A percentile compares a stretch with the other conserved stretches of the same genome.
These are phyloP conservation scores for Orussus abietinus DNA, from an alignment of 1,140 invertebrate genomes.

Conservation along the genomic window DNA sequence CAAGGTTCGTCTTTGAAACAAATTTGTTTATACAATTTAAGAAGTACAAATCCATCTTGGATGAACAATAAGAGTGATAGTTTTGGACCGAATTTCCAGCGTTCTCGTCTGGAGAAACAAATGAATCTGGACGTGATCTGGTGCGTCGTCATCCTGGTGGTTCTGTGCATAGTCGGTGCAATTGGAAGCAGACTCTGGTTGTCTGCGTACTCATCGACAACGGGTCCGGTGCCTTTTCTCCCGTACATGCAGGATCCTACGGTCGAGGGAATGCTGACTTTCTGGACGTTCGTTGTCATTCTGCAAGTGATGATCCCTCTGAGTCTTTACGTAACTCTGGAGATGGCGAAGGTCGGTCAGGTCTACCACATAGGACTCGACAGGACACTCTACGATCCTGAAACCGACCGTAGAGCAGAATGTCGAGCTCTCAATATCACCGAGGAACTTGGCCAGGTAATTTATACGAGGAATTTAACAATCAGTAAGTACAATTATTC, in stretches of 20 bases:
- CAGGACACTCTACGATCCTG: slow-evolving; percentile 76
- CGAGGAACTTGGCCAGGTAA: slow-evolving; percentile 88
- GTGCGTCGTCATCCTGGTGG: slow-evolving; percentile 90
- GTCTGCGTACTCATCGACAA: slow-evolving; percentile 52
- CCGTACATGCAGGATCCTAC: slow-evolving; percentile 56
- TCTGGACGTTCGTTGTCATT: slow-evolving; percentile 94
- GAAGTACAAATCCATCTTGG: not conserved
- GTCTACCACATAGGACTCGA: slow-evolving; percentile 95
- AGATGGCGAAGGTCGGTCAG: slow-evolving; percentile 94
- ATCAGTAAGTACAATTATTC: slow-evolving; percentile 13
- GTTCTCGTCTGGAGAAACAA: slow-evolving; percentile 84
- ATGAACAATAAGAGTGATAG: not conserved
- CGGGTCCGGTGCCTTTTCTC: slow-evolving; percentile 61
- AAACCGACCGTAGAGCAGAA: slow-evolving; percentile 82
- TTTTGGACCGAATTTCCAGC: slow-evolving; percentile 41
- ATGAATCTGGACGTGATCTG: slow-evolving; percentile 96
- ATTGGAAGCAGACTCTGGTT: slow-evolving; percentile 86
- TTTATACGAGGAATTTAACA: slow-evolving; percentile 4
- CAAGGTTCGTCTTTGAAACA: slow-evolving; percentile 56
- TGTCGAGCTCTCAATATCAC: slow-evolving; percentile 95
- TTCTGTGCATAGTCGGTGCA: slow-evolving; percentile 88
- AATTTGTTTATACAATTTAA: not conserved
- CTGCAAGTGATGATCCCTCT: slow-evolving; percentile 97
- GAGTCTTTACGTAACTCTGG: slow-evolving; percentile 94
- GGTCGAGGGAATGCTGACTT: slow-evolving; percentile 82